A percentile compares a stretch with the other conserved stretches of the same genome.
These are phyloP conservation scores for Heliconius hewitsoni DNA, from an alignment of 1,140 invertebrate genomes.

Conservation along the genomic window DNA sequence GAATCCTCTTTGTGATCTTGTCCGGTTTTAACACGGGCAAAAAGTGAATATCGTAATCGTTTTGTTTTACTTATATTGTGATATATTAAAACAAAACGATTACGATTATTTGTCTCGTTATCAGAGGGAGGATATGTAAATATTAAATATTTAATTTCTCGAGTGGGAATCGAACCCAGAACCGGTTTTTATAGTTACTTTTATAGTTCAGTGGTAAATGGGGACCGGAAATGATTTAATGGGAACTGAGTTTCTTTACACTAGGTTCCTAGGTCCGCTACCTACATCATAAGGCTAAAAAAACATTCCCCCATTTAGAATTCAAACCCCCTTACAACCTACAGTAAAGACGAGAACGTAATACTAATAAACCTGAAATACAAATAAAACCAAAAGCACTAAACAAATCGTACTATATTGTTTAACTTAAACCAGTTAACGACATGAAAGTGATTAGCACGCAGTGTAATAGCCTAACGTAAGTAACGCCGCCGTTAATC, in stretches of 20 bases:
- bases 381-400: neutral
- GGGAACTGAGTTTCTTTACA: too few relatives aligned
- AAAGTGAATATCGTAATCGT: neutral
- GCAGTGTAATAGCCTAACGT: conserved; percentile 22
- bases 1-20: neutral
- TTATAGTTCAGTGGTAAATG: too few relatives aligned
- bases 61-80: neutral
- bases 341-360: neutral
- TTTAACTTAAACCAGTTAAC: conserved; percentile 16
- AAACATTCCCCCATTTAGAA: neutral
- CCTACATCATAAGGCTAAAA: too few relatives aligned
- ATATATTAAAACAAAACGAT: too few relatives aligned
- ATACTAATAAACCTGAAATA: neutral
- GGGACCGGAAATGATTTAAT: too few relatives aligned
- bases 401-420: conserved; percentile 1
- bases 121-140: too few relatives aligned
- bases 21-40: neutral
- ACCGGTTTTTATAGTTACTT: too few relatives aligned
- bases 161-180: too few relatives aligned
- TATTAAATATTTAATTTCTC: too few relatives aligned
- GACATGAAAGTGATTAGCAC: conserved; percentile 26
- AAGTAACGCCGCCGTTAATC: conserved; percentile 29
- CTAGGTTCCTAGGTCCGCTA: too few relatives aligned
- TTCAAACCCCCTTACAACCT: neutral
- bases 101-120: too few relatives aligned